These are phyloP conservation scores for Chalcosyrphus nemorum DNA, from an alignment of 2,888 invertebrate genomes.

Conservation along the genomic window DNA sequence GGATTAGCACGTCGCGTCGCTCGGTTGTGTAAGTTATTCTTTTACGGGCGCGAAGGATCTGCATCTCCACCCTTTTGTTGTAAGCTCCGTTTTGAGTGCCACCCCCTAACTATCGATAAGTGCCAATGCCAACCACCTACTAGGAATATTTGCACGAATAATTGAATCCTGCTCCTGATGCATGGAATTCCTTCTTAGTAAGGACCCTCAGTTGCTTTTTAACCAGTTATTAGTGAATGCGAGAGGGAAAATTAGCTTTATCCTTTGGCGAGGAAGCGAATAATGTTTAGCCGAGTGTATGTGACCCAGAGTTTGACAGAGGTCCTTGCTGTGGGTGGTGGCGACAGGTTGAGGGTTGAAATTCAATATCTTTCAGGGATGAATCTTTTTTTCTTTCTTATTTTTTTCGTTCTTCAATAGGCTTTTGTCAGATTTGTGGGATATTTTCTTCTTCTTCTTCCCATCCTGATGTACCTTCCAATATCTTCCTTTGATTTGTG, in stretches of 20 bases:
- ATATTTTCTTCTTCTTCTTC: too few species aligned
- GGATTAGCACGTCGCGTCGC: conserved; percentile 58
- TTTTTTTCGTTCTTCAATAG: neutral
- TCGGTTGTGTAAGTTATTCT: conserved; percentile 62
- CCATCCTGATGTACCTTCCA: too few species aligned
- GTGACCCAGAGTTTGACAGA: conserved; percentile 1
- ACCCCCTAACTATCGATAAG: conserved; percentile 62
- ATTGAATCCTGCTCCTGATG: conserved; percentile 76
- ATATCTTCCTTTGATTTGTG: neutral
- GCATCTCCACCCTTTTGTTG: conserved; percentile 34
- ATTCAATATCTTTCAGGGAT: neutral
- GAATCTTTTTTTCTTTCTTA: neutral
- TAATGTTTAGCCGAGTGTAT: neutral
- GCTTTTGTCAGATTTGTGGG: conserved; percentile 9
- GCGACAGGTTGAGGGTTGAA: neutral
- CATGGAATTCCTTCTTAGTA: neutral
- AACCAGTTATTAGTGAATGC: neutral
- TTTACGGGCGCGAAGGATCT: conserved; percentile 16
- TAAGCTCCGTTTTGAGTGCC: conserved; percentile 40
- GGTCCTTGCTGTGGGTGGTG: too few species aligned
- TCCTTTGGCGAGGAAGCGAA: conserved; percentile 1
- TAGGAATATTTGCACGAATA: conserved; percentile 79
- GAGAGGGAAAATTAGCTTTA: conserved; percentile 17
- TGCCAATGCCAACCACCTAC: conserved; percentile 22
- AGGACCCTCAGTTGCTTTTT: conserved; percentile 2